These are phyloP conservation scores for Aurelia coerulea DNA, from an alignment of 30 jellyfish, hydroid and myxozoan genomes.

Conservation along the genomic window DNA sequence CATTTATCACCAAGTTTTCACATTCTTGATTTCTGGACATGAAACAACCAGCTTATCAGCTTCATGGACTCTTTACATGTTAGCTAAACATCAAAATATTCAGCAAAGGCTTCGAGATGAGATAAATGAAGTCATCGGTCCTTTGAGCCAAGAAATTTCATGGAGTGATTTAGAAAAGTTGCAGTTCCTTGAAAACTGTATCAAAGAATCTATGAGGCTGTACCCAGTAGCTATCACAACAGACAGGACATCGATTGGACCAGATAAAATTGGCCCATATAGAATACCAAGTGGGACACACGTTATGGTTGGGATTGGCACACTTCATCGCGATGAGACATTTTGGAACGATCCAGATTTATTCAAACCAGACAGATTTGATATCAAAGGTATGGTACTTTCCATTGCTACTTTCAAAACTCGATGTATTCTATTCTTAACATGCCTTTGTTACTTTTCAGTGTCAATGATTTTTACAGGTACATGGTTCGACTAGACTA, in stretches of 20 bases:
- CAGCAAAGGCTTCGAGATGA: constrained; percentile 42
- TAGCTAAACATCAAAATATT: constrained; percentile 35
- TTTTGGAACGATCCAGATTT: constrained; percentile 60
- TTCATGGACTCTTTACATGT: constrained; percentile 56
- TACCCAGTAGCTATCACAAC: constrained; percentile 67
- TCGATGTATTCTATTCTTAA: no score
- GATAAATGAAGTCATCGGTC: background rate
- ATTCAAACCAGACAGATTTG: constrained; percentile 66
- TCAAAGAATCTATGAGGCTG: constrained; percentile 65
- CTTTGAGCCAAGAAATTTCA: constrained; percentile 8
- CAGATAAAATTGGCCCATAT: constrained; percentile 55
- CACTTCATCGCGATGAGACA: constrained; percentile 63
- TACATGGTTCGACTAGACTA: no score
- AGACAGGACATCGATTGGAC: constrained; percentile 52
- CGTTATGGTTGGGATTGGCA: constrained; percentile 70
- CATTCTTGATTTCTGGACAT: constrained; percentile 63
- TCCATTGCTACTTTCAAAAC: no score
- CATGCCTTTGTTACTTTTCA: no score
- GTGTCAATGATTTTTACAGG: no score
- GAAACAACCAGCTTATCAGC: constrained; percentile 70
- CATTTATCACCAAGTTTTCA: constrained; percentile 65
- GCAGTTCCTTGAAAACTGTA: constrained; percentile 46
- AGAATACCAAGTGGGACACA: constrained; percentile 70
- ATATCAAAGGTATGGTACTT: constrained; percentile 10
- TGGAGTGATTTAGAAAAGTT: constrained; percentile 50